These are phyloP conservation scores for Forbesichthys agassizii DNA, from an alignment of 2,113 vertebrate species.

Conservation along the genomic window DNA sequence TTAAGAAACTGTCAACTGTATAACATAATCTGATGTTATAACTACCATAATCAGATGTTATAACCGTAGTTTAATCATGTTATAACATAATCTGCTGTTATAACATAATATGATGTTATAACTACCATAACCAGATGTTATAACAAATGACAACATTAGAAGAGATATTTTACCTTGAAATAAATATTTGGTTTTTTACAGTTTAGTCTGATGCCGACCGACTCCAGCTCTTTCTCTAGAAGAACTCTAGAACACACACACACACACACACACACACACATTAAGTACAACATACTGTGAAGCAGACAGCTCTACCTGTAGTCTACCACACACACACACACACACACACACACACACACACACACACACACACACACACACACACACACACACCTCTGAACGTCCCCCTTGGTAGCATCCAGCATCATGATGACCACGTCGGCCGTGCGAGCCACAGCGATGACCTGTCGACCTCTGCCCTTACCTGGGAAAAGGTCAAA, in stretches of 20 bases:
- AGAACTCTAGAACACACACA: slow-evolving; percentile 75
- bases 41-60: not conserved
- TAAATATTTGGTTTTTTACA: slow-evolving; percentile 95
- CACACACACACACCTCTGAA: slow-evolving; percentile 83
- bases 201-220: slow-evolving; percentile 96
- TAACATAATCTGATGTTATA: too few species aligned
- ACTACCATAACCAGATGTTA: too few species aligned
- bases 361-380: slow-evolving; percentile 29
- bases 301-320: too few species aligned
- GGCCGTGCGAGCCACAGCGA: slow-evolving; percentile 94
- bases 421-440: slow-evolving; percentile 99
- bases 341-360: slow-evolving; percentile 64
- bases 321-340: not conserved
- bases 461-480: slow-evolving; percentile 95
- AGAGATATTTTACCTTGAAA: slow-evolving; percentile 88
- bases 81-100: too few species aligned
- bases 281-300: too few species aligned
- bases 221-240: slow-evolving; percentile 95
- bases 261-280: not conserved
- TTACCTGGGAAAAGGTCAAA: slow-evolving; percentile 79
- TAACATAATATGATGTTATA: not conserved
- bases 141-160: not conserved
- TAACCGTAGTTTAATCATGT: too few species aligned
- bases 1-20: too few species aligned
- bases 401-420: slow-evolving; percentile 97